Base-by-base conservation (phyloP, 2,888 invertebrate genomes). In the Drosophila leonis region DNA sequence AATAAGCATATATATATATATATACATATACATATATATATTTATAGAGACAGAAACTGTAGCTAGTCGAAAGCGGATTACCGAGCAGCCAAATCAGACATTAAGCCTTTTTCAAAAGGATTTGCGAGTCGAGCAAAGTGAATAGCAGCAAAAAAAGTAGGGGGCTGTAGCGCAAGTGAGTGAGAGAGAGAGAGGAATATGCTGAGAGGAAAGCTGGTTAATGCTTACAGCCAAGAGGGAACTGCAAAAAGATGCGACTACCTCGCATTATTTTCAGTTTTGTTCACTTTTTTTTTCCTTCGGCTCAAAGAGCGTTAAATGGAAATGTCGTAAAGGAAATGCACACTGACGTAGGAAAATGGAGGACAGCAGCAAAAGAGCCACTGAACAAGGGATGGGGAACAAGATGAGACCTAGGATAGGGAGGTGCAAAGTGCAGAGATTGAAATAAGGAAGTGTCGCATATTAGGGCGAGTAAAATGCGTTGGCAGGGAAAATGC, bases 71-170 rank as follows among this genome's bases (percentile, higher is more conserved):
- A 84, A 87, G 87, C 84, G 75, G 87, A 84, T 84, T 84, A 84
- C 78, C 27, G 35, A 66, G 73, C 74, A 77, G 65, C 67, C 73
- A 72, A 80, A 75, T 78, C 79, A 79, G 84, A 84, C 84, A 80
- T 78, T 78, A 84, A 84, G 80, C 87, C 80, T 72, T 84, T 80
- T 75, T 59, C 75, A 75, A 82, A 87, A 73, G 82, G 82, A 84
- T 87, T 87, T 87, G 56, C 35, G 56, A 52, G 65, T 60, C 65
- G 65, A 20, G 67, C 61, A 67, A 74, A 70, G 63, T 63, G 78
- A 72, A 78, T 60, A 55, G 18, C 37, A 63, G 54, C 56, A 39
- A 62, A 70, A 66, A 68, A 68, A 69, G 49, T 7, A 8, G 15
- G 24, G 24, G 27, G 24, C 20, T 20, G 2, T 10, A 10, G 15